Conservation (phyloP, 1,140 invertebrate species). For the Lordiphosa stackelbergi region DNA sequence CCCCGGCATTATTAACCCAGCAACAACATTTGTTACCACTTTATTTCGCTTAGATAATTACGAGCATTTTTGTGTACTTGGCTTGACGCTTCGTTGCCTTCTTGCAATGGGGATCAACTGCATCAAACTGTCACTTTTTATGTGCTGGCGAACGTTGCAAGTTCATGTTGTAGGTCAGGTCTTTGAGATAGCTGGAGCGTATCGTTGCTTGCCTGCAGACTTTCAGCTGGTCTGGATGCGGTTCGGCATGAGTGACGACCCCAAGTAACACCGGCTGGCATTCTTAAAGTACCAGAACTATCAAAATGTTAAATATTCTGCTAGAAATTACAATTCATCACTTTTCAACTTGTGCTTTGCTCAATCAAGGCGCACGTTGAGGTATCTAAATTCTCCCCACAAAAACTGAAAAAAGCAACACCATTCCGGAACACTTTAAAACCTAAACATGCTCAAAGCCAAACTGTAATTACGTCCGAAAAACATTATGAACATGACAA, state of each 20-base stretch:
- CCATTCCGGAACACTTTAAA: constrained; percentile 41
- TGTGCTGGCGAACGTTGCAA: constrained; percentile 45
- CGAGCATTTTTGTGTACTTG: neutral
- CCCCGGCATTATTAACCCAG: neutral
- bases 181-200: constrained; percentile 35
- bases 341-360: too few species aligned
- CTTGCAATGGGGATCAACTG: constrained; percentile 26
- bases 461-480: constrained; percentile 53
- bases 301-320: too few species aligned
- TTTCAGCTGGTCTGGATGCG: neutral
- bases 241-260: too few species aligned
- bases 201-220: constrained; percentile 17
- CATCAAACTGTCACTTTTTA: constrained; percentile 31
- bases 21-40: constrained; percentile 9
- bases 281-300: too few species aligned
- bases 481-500: constrained; percentile 43
- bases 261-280: too few species aligned
- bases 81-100: constrained; percentile 36
- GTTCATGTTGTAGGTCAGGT: constrained; percentile 51
- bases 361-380: too few species aligned
- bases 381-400: neutral
- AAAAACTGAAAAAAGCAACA: constrained; percentile 11
- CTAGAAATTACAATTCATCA: too few species aligned
- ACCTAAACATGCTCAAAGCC: constrained; percentile 38
- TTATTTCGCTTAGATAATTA: neutral